A percentile compares a stretch with the other conserved stretches of the same genome.
phyloP scores from a whole-genome alignment of 2,113 vertebrate genomes.

The Scophthalmus maximus region DNA sequence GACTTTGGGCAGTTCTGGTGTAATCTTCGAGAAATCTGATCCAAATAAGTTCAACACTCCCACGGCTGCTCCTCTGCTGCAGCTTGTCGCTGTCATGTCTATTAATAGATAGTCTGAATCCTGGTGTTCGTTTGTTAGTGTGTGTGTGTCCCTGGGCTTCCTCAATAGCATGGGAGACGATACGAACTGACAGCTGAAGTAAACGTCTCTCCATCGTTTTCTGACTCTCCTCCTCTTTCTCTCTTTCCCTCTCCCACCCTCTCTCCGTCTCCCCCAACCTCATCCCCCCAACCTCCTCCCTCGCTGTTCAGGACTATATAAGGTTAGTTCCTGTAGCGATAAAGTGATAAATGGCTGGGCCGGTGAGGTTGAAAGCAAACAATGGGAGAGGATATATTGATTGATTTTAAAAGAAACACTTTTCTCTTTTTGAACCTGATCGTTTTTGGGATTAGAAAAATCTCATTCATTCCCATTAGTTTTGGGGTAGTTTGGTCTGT shows the following conservation, averaged over 20 bases:
- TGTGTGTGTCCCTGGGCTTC: conserved; percentile 46
- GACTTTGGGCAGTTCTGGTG: no score
- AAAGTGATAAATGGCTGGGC: conserved; percentile 14
- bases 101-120: conserved; percentile 49
- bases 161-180: conserved; percentile 43
- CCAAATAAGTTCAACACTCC: conserved; percentile 1
- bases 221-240: neutral
- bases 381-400: neutral
- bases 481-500: no score
- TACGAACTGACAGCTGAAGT: conserved; percentile 46
- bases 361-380: neutral
- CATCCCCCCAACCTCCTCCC: conserved; percentile 7
- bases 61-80: conserved; percentile 59
- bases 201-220: conserved; percentile 56
- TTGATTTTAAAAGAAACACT: neutral
- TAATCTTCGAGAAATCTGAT: neutral
- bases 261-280: neutral
- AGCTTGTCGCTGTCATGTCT: conserved; percentile 73
- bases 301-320: conserved; percentile 66
- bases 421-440: no score
- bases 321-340: conserved; percentile 57
- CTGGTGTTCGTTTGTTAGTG: conserved; percentile 14
- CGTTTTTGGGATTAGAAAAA: no score
- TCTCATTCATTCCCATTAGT: no score
- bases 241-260: neutral